Base-by-base conservation (phyloP, 2,888 invertebrate species). In the Yponomeuta evonymella region DNA sequence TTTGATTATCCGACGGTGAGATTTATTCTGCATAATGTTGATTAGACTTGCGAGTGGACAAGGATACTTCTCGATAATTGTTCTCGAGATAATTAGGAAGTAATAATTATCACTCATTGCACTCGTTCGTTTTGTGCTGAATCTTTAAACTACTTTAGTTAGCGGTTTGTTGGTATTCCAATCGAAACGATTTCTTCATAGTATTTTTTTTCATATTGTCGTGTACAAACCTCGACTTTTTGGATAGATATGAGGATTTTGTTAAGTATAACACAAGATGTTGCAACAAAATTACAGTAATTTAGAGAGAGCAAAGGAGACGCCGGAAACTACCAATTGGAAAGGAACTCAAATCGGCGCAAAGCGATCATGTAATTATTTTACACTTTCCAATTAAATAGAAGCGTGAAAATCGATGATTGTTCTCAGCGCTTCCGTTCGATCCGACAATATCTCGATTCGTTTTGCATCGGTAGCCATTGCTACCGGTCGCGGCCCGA, bases 361-460 rank as follows among this genome's bases (percentile, higher is more conserved):
- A 15, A 58, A 58, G 65, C 48, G 65, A 70, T 65, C 43, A n/a
- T 48, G 51, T 79, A 77, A 82, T 82, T 81, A 80, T 84, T 84
- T 82, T 79, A 82, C 81, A 87, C 84, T 87, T 87, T 83, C 81
- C 79, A 78, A 79, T 79, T 78, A 79, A 77, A 81, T 79, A 77
- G 75, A 78, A 79, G 79, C 81, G 73, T 73, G 71, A 74, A 79
- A 80, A 79, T 82, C 79, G 76, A 74, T 77, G 78, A 81, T 79
- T 79, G 80, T 79, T 75, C 78, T 74, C 70, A 62, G 36, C 43
- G 71, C 71, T 71, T 71, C 71, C 71, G 75, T 75, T 75, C 74
- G 79, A 83, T 85, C 82, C 84, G 75, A 74, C 74, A 72, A 74
- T 74, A 76, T 74, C 69, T 74, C 75, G 77, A 81, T 81, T 79